A percentile compares a stretch with the other conserved stretches of the same genome.
These are phyloP conservation scores for Cacatua alba DNA, from an alignment of 2,113 vertebrate species.

Conservation along the genomic window DNA sequence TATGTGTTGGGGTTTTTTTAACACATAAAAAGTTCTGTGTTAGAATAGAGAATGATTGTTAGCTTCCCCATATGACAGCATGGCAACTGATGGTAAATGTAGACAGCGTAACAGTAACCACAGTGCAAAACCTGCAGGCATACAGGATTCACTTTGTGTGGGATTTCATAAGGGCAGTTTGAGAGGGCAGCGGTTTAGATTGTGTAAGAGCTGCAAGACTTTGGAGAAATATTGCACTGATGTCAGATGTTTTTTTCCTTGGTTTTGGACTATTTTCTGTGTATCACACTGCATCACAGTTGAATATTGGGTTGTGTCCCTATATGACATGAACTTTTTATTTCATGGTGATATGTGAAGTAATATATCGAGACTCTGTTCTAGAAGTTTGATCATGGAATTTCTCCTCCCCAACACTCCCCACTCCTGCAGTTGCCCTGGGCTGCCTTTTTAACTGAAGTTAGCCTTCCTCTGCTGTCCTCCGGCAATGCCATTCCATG, in stretches of 20 bases:
- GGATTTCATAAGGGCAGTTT: not conserved
- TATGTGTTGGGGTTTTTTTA: accelerated
- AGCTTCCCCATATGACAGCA: not conserved
- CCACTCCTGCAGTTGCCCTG: accelerated
- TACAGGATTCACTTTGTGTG: not conserved
- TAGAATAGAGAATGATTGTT: not conserved
- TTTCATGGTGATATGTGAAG: not conserved
- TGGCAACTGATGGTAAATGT: not conserved
- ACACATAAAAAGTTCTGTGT: not conserved
- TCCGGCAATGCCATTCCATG: not conserved
- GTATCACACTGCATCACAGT: not conserved
- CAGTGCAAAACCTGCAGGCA: accelerated
- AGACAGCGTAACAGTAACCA: not conserved
- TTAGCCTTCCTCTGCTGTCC: not conserved
- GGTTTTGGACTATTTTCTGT: not conserved
- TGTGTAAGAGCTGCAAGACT: not conserved
- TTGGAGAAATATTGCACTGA: not conserved
- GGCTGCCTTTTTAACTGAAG: not conserved
- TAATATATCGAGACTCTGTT: not conserved
- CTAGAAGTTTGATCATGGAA: not conserved
- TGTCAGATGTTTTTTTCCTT: not conserved
- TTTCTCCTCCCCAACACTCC: not conserved
- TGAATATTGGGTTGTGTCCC: not conserved
- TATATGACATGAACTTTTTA: not conserved
- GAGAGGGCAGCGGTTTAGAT: not conserved